Base-by-base conservation (phyloP, 2,113 vertebrate genomes). In the Rhinogobius similis region DNA sequence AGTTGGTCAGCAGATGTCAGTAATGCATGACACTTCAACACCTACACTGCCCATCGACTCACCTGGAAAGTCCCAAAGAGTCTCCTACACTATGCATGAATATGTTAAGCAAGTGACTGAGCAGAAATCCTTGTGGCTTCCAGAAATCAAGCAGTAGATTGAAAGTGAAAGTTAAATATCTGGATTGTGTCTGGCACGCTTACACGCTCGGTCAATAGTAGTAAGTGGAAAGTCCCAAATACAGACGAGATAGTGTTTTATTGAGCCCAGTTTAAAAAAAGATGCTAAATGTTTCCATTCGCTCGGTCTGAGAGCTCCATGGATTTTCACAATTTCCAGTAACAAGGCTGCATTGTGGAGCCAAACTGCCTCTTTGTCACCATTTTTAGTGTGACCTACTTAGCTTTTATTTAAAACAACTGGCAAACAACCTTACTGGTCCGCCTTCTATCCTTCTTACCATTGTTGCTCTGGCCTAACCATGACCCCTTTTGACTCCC, bases 401-500 rank as follows among this genome's bases (percentile, higher is more conserved):
- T 83, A 76, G 55, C 39, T 68, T 65, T 3, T 53, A 55, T 75
- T 77, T 70, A 76, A 24, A 53, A 71, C 6, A 44, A 41, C 67
- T 65, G 68, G 39, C 52, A 59, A 66, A 68, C 55, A 2, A 24
- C 62, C 69, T 53, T 64, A 55, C 41, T 36, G 55, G 78, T 69
- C 65, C 64, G 64, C 61, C 72, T 8, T 13, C 10, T 77, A 76
- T 78, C 72, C 58, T 67, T 67, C 12, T 26, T 18, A 1, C 56
- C 27, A 48, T 64, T 80, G 66, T 78, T 78, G 44, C 75, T 72
- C 29, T 16, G 55, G 67, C 50, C 64, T 18, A 70, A 23, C 73
- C 70, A 67, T 79, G 68, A 86, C 86, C 80, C 67, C 82, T 75
- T 55, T 68, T 73, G 65, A 87, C 79, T 83, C 71, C n/a, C 1